Percentiles rank a stretch among this genome's conserved stretches.
Evolutionary conservation across 2,113 vertebrate genomes (phyloP).

Genomic region (Irena cyanogastra): DNA sequence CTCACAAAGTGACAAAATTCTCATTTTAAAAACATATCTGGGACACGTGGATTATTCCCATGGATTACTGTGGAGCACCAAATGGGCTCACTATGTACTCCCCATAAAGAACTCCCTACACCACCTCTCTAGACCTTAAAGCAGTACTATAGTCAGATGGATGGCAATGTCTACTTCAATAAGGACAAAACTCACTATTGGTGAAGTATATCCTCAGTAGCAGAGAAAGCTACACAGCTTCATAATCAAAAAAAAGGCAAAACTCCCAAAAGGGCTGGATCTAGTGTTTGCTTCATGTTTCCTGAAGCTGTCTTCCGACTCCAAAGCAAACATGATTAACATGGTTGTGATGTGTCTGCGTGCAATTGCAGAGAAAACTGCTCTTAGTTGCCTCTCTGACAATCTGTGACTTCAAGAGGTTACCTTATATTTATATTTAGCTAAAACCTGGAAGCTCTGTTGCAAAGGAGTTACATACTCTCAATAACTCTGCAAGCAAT

Average conservation of each 20-base stretch:
- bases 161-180: neutral
- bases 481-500: neutral
- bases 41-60: neutral
- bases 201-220: neutral
- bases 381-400: neutral
- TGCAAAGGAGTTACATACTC: neutral
- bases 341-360: neutral
- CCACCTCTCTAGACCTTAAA: neutral
- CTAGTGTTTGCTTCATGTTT: neutral
- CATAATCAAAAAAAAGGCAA: neutral
- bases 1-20: neutral
- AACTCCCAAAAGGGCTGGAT: neutral
- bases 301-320: neutral
- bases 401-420: neutral
- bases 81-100: accelerated
- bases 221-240: neutral
- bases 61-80: neutral
- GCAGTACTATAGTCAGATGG: neutral
- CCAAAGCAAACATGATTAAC: neutral
- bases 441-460: neutral
- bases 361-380: neutral
- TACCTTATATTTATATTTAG: neutral
- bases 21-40: neutral
- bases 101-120: neutral
- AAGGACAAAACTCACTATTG: neutral